Base-by-base conservation (phyloP, 2,888 invertebrate species). In the Mactromeris polynyma region DNA sequence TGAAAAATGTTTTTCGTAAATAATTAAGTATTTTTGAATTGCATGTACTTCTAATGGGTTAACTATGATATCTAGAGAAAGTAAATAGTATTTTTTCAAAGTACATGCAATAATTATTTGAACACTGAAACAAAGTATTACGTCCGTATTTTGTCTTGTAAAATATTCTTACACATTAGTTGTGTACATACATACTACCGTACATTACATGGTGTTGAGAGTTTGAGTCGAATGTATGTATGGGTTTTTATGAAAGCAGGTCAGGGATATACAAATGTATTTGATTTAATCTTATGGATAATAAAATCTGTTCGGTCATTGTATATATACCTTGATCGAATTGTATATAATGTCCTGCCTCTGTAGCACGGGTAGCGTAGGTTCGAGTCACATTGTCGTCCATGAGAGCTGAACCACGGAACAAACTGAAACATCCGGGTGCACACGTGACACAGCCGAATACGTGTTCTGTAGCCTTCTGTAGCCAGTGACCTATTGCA, bases 401-500 rank as follows among this genome's bases (percentile, higher is more conserved):
- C 98, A 99, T 98, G 38, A 99, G 97, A 6, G 98, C 98, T 92
- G 98, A 98, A 4, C 98, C 98, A 90, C 98, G 97, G 96, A 98
- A 99, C 54, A 99, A 97, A 0, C 98, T 98, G 97, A 98, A 99
- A 97, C 98, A 99, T 3, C 99, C 99, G 6, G 98, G 98, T 96
- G 98, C 98, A 96, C 99, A 99, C 33, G 99, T 97, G 4, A 99
- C 99, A 97, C 99, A 99, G 80, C 99, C 99, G 96, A 99, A 99
- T 98, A 99, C 99, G 97, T 99, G 99, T 96, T 99, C 99, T 2
- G 99, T 99, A 54, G 99, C 99, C 97, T 99, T 99, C 97, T 99
- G 99, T 96, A 99, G 98, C 99, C 99, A 99, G 98, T 99, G 99
- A 95, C 99, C 99, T 96, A 99, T 99, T 83, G 99, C 99, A 97